Evolutionary conservation across 2,113 vertebrate genomes (phyloP).

Genomic region (Apus apus): DNA sequence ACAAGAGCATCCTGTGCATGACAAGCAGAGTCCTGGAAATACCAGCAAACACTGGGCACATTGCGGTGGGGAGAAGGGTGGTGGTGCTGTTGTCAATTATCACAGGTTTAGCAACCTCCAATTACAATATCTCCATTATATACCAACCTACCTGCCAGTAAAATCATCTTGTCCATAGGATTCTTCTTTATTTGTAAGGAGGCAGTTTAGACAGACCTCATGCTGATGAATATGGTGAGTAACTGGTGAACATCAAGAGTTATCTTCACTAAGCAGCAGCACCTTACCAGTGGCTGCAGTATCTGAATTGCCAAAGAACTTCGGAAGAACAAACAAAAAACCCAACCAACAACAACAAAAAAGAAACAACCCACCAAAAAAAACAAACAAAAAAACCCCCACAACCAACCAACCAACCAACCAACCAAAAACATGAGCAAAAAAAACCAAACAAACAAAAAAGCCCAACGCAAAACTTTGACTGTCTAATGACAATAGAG

Average conservation of each 20-base stretch:
- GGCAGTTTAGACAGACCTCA: neutral
- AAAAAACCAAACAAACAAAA: neutral
- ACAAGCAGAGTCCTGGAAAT: neutral
- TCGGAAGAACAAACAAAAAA: neutral
- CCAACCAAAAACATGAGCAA: neutral
- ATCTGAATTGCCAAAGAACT: neutral
- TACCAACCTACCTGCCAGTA: neutral
- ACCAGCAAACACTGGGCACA: neutral
- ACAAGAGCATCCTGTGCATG: neutral
- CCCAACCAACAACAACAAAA: too few species aligned
- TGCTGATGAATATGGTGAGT: neutral
- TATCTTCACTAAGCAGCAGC: neutral
- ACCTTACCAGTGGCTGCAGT: neutral
- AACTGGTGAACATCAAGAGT: neutral
- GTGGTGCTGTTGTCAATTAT: neutral
- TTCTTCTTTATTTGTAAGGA: neutral
- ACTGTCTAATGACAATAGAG: neutral
- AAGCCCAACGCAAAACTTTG: neutral
- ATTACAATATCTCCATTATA: neutral
- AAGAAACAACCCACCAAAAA: too few species aligned
- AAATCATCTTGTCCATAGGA: neutral
- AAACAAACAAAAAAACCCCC: too few species aligned
- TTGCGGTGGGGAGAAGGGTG: accelerated
- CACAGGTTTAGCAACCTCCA: neutral
- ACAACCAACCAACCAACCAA: too few species aligned